Evolutionary conservation across 2,797 vertebrate genomes (phyloP), one percentile per base, ranked within the genome.

Genomic region (Cossypha dichroa): DNA sequence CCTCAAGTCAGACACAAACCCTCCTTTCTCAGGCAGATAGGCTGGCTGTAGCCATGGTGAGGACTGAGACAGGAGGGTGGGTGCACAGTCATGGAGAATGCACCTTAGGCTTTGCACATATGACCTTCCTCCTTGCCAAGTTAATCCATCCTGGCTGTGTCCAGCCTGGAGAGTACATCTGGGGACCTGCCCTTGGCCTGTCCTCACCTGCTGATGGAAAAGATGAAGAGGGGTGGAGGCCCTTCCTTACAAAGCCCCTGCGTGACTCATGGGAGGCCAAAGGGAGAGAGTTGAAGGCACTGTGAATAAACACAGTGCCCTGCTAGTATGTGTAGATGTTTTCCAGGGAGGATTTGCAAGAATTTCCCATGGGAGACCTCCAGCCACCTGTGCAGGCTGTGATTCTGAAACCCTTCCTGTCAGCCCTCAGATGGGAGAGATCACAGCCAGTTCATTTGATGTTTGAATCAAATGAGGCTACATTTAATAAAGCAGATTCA

Each of bases 401-500:
- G 1, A 22, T 82, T 92, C 56, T 86, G 28, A 75, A 58, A 43
- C 59, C 21, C 10, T 82, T 84, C 36, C 17, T 85, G 13, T 74
- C 56, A 83, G 52, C 45, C 45, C 56, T 95, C 29, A 75, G 46
- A 72, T 1, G 1, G 48, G 59, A 80, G 73, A 88, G 43, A 93
- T 92, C 54, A 21, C 59, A 64, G 56, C 31, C 41, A 38, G 60
- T 82, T 93, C 46, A 60, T 92, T 83, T 92, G 84, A 58, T 77
- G 60, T 80, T 85, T 58, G 87, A 80, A 74, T 89, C 78, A 83
- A 92, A 90, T 73, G 67, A 96, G 60, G 70, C 60, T 88, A 12
- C 45, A 25, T 89, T 94, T 66, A 91, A 80, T 93, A 77, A 91
- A 90, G 62, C 75, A 68, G 84, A 95, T 80, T 62, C 60, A 85